phyloP scores from a whole-genome alignment of 2,888 invertebrate species.

The Caenorhabditis auriculariae region DNA sequence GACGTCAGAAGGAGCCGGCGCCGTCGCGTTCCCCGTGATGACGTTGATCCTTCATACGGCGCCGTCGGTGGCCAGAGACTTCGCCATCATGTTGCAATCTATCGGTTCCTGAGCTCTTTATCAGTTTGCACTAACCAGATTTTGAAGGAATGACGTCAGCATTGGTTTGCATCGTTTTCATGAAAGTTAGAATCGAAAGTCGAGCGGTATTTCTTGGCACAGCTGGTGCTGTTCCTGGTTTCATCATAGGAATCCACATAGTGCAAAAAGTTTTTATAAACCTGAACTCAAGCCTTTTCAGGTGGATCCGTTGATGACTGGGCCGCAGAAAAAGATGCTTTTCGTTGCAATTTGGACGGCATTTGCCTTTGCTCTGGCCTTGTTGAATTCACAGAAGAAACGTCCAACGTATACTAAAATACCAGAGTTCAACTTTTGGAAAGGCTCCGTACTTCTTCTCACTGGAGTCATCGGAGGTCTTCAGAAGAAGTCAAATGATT shows the following conservation, averaged over 20 bases:
- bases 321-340: slow-evolving; percentile 60
- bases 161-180: slow-evolving; percentile 54
- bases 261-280: slow-evolving; percentile 1
- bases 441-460: slow-evolving; percentile 42
- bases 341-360: slow-evolving; percentile 63
- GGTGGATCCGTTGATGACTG: slow-evolving; percentile 51
- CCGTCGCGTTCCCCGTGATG: slow-evolving; percentile 55
- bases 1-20: slow-evolving; percentile 50
- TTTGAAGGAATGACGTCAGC: slow-evolving; percentile 58
- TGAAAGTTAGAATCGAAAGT: slow-evolving; percentile 49
- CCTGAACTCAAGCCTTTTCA: no score
- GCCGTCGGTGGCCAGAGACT: slow-evolving; percentile 43
- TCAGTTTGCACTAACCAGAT: slow-evolving; percentile 45
- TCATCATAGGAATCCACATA: slow-evolving; percentile 50
- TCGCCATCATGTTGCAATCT: slow-evolving; percentile 45
- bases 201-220: slow-evolving; percentile 48
- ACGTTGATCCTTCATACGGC: slow-evolving; percentile 41
- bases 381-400: slow-evolving; percentile 57
- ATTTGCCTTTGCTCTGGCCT: slow-evolving; percentile 60
- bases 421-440: slow-evolving; percentile 42
- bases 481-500: background rate
- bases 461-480: slow-evolving; percentile 57
- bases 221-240: slow-evolving; percentile 53
- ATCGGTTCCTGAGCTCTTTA: slow-evolving; percentile 49
- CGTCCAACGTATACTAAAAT: slow-evolving; percentile 38